Evolutionary conservation across 2,888 invertebrate species (phyloP).

Genomic region (Drosophila meridionalis): DNA sequence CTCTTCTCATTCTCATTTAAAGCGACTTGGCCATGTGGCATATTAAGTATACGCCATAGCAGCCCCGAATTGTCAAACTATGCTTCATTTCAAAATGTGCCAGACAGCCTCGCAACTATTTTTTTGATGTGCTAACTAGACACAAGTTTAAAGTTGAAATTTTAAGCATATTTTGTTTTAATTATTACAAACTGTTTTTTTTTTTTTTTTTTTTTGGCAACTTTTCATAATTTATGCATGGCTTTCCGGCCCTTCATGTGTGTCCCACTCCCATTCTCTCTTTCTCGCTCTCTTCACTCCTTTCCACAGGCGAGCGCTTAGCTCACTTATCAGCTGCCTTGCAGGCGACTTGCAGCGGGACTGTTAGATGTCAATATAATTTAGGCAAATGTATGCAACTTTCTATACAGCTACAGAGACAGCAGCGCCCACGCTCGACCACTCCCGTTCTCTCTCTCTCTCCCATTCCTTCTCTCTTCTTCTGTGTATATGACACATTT

Average conservation of each 20-base stretch:
- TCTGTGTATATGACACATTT: conserved; percentile 42
- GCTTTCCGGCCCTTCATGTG: conserved; percentile 49
- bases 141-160: conserved; percentile 34
- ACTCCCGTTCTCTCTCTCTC: background rate
- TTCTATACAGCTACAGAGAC: conserved; percentile 14
- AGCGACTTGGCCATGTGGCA: background rate
- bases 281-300: background rate
- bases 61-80: background rate
- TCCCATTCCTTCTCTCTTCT: background rate
- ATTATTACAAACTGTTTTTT: conserved; percentile 50
- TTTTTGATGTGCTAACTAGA: conserved; percentile 49
- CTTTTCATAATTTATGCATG: conserved; percentile 73
- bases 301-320: conserved; percentile 26
- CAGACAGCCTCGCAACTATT: background rate
- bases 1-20: background rate
- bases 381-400: conserved; percentile 76
- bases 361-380: conserved; percentile 74
- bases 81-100: background rate
- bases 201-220: conserved; percentile 9
- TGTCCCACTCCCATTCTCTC: background rate
- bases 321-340: conserved; percentile 73
- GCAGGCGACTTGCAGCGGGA: conserved; percentile 68
- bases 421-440: background rate
- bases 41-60: background rate
- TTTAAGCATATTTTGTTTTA: conserved; percentile 56